Percentiles rank a stretch among this genome's conserved stretches.
phyloP scores from a whole-genome alignment of 2,797 vertebrate species.

The Clarias fuscus region DNA sequence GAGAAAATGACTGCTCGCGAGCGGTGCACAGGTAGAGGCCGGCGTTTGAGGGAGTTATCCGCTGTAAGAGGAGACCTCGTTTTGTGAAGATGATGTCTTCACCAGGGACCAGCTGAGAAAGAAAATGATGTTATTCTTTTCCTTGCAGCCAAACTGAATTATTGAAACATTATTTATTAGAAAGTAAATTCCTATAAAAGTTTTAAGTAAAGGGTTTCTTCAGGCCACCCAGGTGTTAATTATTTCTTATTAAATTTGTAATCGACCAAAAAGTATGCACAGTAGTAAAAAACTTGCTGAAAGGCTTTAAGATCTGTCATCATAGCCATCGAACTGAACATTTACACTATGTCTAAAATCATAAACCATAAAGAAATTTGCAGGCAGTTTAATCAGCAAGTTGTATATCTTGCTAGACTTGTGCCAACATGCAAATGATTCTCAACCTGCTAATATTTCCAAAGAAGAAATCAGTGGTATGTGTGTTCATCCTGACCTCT shows the following conservation, averaged over 20 bases:
- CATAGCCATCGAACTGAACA: background rate
- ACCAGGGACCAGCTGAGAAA: slow-evolving; percentile 63
- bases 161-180: background rate
- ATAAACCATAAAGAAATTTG: background rate
- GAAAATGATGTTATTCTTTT: background rate
- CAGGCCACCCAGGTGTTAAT: background rate
- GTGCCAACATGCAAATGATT: background rate
- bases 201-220: background rate
- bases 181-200: background rate
- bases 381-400: background rate
- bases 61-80: slow-evolving; percentile 79
- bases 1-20: slow-evolving; percentile 74
- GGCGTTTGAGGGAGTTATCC: slow-evolving; percentile 62
- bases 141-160: background rate
- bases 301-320: background rate
- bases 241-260: background rate
- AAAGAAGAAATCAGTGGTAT: background rate
- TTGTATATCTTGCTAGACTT: background rate
- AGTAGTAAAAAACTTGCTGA: background rate
- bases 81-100: slow-evolving; percentile 65
- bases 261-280: background rate
- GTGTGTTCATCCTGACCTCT: slow-evolving; percentile 63
- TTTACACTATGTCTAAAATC: background rate
- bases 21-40: slow-evolving; percentile 77
- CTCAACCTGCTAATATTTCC: background rate